Evolutionary conservation across 1,140 invertebrate genomes (phyloP).

Genomic region (Microplitis demolitor): DNA sequence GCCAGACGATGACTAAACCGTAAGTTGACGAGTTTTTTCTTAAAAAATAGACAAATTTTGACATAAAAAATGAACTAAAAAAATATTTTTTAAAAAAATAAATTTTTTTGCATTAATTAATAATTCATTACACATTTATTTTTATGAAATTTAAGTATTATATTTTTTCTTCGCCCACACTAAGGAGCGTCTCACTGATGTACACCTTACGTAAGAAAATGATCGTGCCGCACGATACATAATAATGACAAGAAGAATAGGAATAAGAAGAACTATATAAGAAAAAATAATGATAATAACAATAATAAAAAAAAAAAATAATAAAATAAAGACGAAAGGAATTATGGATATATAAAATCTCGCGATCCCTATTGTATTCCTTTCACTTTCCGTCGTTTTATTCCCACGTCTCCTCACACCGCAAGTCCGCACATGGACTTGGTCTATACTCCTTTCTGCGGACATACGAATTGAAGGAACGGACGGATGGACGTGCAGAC

Average conservation of each 20-base stretch:
- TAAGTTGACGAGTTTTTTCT: slow-evolving; percentile 30
- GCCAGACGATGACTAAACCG: slow-evolving; percentile 30
- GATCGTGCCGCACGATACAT: slow-evolving; percentile 32
- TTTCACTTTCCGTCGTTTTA: slow-evolving; percentile 30
- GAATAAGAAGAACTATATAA: slow-evolving; percentile 1
- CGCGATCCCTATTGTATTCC: slow-evolving; percentile 29
- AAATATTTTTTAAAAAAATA: not conserved
- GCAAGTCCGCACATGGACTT: not conserved
- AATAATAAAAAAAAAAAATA: slow-evolving; percentile 12
- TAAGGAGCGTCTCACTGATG: not conserved
- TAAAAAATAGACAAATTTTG: not conserved
- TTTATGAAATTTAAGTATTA: no score
- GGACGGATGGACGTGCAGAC: not conserved
- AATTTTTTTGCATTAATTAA: no score
- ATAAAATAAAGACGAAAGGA: slow-evolving; percentile 21
- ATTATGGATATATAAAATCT: slow-evolving; percentile 26
- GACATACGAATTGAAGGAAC: not conserved
- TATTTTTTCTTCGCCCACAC: slow-evolving; percentile 5
- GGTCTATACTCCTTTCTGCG: not conserved
- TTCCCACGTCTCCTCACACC: slow-evolving; percentile 26
- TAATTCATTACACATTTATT: no score
- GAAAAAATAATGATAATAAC: not conserved
- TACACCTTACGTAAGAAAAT: slow-evolving; percentile 21
- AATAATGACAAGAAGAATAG: slow-evolving; percentile 26
- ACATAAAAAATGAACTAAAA: not conserved